Base-by-base conservation (phyloP, 2,797 vertebrate species). In the Falco naumanni region DNA sequence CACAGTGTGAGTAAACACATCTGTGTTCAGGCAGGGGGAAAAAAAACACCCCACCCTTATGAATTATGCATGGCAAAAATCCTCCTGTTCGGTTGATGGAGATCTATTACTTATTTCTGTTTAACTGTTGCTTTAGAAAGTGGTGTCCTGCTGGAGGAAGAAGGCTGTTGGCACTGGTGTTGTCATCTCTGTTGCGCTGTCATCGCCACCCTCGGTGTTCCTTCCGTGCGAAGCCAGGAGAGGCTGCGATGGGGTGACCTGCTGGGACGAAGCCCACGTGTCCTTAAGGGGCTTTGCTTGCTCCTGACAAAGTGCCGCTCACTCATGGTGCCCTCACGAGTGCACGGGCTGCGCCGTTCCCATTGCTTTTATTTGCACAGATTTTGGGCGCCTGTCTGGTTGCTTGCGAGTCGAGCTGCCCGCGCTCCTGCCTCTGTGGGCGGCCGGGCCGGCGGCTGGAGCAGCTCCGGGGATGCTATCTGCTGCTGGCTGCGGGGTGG, bases 1-100 rank as follows among this genome's bases (percentile, higher is more conserved):
- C 93, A 50, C 74, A 84, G 96, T 98, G 97, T 95, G 97, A 98
- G 96, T 98, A 98, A 98, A 98, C 96, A 98, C 97, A 98, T 97
- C 97, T 98, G 97, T 95, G 95, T 91, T 97, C 92, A 94, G 88
- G 89, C 76, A 14, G 63, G 77, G n/a, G n/a, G 21, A 9, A 18
- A 25, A 28, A 45, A 84, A 26, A 75, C 91, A 70, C 12, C 19
- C 63, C 74, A 5, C 65, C 64, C 34, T 85, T 83, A 87, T 96
- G 80, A 95, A 95, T 93, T 92, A 95, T 57, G 77, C 59, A 94
- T 93, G 90, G 54, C 50, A 94, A 95, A 92, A 97, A 76, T 85
- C 86, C 87, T 95, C 70, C 22, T 48, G 9, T 87, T 96, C 57
- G 41, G 54, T 69, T 71, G 78, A 74, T 83, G 33, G 82, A 86